Evolutionary conservation across 2,797 vertebrate genomes (phyloP).

Genomic region (Mus caroli): DNA sequence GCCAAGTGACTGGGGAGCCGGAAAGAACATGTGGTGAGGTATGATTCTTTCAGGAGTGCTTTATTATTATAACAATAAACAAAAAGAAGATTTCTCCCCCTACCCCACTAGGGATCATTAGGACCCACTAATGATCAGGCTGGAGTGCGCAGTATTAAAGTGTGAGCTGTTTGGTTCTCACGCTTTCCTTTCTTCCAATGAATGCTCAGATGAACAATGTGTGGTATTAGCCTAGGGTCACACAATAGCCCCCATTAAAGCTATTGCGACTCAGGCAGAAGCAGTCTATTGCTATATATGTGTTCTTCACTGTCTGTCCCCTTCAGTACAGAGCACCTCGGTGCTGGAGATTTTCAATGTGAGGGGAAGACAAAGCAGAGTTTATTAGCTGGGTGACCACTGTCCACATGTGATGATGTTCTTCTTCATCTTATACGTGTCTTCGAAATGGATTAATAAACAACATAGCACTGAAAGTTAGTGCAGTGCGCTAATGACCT

Average conservation of each 20-base stretch:
- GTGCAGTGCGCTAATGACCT: background rate
- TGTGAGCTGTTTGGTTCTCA: background rate
- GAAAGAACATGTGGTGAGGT: slow-evolving; percentile 61
- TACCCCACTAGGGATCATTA: background rate
- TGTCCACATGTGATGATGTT: background rate
- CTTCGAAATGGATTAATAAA: slow-evolving; percentile 39
- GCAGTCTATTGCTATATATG: background rate
- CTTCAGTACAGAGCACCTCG: background rate
- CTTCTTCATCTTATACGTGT: slow-evolving; percentile 39
- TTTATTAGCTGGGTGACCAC: background rate
- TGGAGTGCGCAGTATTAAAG: slow-evolving; percentile 7
- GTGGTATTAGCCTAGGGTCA: background rate
- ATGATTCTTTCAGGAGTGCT: slow-evolving; percentile 41
- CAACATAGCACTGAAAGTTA: background rate
- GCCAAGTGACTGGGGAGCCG: background rate
- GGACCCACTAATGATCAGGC: slow-evolving; percentile 1
- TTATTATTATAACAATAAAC: slow-evolving; percentile 57
- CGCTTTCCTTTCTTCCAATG: slow-evolving; percentile 16
- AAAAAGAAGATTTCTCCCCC: background rate
- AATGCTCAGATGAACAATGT: background rate
- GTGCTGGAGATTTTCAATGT: background rate
- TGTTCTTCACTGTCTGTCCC: background rate
- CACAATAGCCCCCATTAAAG: background rate
- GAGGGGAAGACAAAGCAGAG: background rate
- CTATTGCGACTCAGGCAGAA: background rate